Base-by-base conservation (phyloP, 2,797 vertebrate genomes). In the Hipposideros larvatus region DNA sequence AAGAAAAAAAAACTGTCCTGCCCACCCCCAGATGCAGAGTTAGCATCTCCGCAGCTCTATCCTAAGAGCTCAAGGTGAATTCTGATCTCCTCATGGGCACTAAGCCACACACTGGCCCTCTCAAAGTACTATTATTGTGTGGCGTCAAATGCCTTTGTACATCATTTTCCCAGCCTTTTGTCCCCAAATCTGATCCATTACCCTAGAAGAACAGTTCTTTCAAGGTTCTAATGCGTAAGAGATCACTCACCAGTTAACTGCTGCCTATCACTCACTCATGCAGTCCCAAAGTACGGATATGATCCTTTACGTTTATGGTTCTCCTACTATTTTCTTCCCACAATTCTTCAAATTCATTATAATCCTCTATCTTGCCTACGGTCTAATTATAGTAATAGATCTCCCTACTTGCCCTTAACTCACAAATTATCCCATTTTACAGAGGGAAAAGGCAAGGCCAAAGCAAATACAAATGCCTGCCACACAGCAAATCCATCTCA, bases 161-260 rank as follows among this genome's bases (percentile, higher is more conserved):
- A 87, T 90, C 70, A 87, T 46, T 86, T 92, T 91, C 82, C 53
- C 55, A 90, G 87, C 84, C 74, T 93, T 96, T 82, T 92, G 88
- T 96, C 89, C 88, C 43, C 85, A 95, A 95, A 96, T 91, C 82
- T 91, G 95, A 97, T 87, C 65, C 65, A 65, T 89, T 97, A 82
- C 73, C 80, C 85, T 71, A 93, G 96, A 90, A 94, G 66, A 68
- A 87, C 1, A 16, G 63, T 75, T 96, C 74, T 96, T 93, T 92
- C 92, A 95, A 96, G 43, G 61, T 53, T 95, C 83, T 90, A 53
- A 80, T 53, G 21, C 41, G 43, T 82, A 90, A 92, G n/a, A 78
- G 65, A 71, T 73, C 26, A 66, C 61, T 93, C 37, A 77, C 48
- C 59, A 95, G 46, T 61, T 92, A 92, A 84, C 66, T 68, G 34